A percentile compares a stretch with the other conserved stretches of the same genome.
Conservation (phyloP, 2,113 vertebrate genomes). For the Furnarius figulus region DNA sequence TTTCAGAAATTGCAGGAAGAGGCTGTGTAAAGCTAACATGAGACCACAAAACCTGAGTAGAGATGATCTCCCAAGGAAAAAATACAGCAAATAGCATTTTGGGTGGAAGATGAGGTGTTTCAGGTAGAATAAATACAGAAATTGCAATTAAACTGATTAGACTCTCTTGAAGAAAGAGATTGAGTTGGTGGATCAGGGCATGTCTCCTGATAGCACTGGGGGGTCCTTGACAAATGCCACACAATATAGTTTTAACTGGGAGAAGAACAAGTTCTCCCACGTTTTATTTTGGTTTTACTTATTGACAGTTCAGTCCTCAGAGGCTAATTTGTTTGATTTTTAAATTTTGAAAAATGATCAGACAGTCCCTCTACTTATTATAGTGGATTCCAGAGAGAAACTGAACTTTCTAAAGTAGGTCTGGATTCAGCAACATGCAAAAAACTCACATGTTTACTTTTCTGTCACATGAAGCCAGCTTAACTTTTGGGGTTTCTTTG, state of each 20-base stretch:
- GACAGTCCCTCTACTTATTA: neutral
- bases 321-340: neutral
- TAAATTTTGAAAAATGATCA: neutral
- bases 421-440: neutral
- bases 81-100: fast-evolving
- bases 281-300: neutral
- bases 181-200: neutral
- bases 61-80: neutral
- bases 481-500: neutral
- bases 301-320: neutral
- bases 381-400: neutral
- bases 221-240: neutral
- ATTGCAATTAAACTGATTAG: neutral
- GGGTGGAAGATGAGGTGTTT: neutral
- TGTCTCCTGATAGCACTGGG: neutral
- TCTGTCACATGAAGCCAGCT: neutral
- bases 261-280: neutral
- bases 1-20: neutral
- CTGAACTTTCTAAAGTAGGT: neutral
- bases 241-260: neutral
- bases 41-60: neutral
- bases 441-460: neutral
- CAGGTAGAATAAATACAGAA: neutral
- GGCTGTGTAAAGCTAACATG: neutral
- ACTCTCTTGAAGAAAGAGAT: neutral